Evolutionary conservation across 2,797 vertebrate genomes (phyloP).

Genomic region (Argentina silus): DNA sequence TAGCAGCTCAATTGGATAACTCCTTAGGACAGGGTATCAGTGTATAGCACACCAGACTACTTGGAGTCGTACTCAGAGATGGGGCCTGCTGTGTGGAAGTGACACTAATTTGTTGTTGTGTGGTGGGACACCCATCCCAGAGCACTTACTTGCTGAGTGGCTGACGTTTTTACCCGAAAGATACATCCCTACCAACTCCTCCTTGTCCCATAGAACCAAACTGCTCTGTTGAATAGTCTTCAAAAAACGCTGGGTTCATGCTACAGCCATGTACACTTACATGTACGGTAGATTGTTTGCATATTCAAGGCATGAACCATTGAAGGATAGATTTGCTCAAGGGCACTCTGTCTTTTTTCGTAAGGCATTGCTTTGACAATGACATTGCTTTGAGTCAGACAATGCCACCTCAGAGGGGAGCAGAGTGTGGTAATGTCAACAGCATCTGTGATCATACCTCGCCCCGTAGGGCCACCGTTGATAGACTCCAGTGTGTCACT

Average conservation of each 20-base stretch:
- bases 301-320: neutral
- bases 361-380: neutral
- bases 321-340: neutral
- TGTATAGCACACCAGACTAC: too few relatives aligned
- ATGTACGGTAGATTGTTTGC: neutral
- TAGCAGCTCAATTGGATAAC: constrained; percentile 37
- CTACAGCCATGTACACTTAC: neutral
- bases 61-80: constrained; percentile 21
- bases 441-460: neutral
- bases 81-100: constrained; percentile 52
- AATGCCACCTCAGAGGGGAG: neutral
- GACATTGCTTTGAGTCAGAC: too few relatives aligned
- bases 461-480: neutral
- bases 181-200: constrained; percentile 37
- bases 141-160: constrained; percentile 55
- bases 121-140: constrained; percentile 32
- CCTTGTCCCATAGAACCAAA: neutral
- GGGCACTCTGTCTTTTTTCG: neutral
- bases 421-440: neutral
- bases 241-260: constrained; percentile 19
- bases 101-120: constrained; percentile 70
- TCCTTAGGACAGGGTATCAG: constrained; percentile 21
- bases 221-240: constrained; percentile 8
- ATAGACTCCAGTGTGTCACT: constrained; percentile 1
- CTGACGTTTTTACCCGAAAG: constrained; percentile 51